Evolutionary conservation across 2,113 vertebrate genomes (phyloP).

Genomic region (Zeus faber): DNA sequence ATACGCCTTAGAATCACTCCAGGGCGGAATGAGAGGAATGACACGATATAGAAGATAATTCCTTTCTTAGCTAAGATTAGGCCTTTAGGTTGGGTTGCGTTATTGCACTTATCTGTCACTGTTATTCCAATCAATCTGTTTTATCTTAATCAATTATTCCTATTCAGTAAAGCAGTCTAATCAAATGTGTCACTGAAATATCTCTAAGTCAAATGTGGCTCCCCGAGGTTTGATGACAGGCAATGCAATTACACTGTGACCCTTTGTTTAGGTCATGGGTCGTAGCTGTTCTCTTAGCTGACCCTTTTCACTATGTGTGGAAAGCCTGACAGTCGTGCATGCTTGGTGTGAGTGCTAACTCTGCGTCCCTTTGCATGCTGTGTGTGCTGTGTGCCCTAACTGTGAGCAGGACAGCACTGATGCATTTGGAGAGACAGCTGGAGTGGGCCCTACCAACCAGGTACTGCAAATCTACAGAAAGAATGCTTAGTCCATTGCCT

Average conservation of each 20-base stretch:
- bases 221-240: constrained; percentile 10
- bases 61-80: not conserved
- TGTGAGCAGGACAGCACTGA: constrained; percentile 97
- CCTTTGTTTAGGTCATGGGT: constrained; percentile 19
- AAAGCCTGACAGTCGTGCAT: constrained; percentile 62
- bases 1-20: constrained; percentile 13
- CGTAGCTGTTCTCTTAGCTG: constrained; percentile 36
- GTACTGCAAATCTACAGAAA: constrained; percentile 78
- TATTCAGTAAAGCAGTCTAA: too few relatives aligned
- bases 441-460: constrained; percentile 95
- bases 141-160: not conserved
- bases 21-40: not conserved
- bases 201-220: not conserved
- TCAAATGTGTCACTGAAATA: not conserved
- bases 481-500: constrained; percentile 43
- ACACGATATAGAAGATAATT: not conserved
- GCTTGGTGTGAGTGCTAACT: constrained; percentile 77
- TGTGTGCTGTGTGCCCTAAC: constrained; percentile 86
- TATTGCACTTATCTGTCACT: not conserved
- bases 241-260: constrained; percentile 18
- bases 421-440: constrained; percentile 96
- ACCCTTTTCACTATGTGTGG: constrained; percentile 58
- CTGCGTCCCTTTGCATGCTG: constrained; percentile 84
- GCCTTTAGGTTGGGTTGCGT: constrained; percentile 2
- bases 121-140: not conserved